Base-by-base conservation (phyloP, 2,113 vertebrate genomes). In the Tupaia tana region DNA sequence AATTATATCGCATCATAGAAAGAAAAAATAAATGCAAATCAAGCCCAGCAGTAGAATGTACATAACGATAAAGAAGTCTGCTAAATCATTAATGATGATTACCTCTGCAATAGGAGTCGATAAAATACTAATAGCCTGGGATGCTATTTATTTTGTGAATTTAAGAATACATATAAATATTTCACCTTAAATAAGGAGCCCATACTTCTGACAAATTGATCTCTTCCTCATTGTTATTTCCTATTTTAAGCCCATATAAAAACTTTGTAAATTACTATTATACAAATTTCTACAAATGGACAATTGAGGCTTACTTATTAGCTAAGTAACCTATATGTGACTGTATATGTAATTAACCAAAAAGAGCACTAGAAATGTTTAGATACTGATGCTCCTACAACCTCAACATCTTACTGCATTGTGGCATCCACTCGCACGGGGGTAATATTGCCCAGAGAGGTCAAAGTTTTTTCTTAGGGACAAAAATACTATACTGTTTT, bases 21-120 rank as follows among this genome's bases (percentile, higher is more conserved):
- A 94, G 58, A 59, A 56, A 86, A 83, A 29, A 25, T 18, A 73
- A 75, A 93, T 64, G 27, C 25, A 75, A 94, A 82, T 24, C 15
- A 86, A 54, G 66, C 63, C 29, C 10, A 70, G 31, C 14, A 22
- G 79, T 6, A 0, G 20, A 29, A 63, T 14, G 24, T 4, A 43
- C 34, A 75, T 31, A 77, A 22, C 69, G 34, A 54, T 14, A 2
- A 71, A 3, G 13, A 83, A 79, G 25, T 13, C 71, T 70, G 54
- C 31, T 20, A 24, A 56, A 56, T 7, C 31, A 25, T 54, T 25
- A 19, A 12, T 75, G 52, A 79, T 61, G 22, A 63, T 56, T 14
- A 69, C 3, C 24, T 80, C 67, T 52, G 25, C 16, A n/a, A 43
- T 7, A 7, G 25, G 10, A 74, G 18, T 70, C 20, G 64, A 80